These are phyloP conservation scores for Amblyraja radiata DNA, from an alignment of 2,797 vertebrate species.

Conservation along the genomic window DNA sequence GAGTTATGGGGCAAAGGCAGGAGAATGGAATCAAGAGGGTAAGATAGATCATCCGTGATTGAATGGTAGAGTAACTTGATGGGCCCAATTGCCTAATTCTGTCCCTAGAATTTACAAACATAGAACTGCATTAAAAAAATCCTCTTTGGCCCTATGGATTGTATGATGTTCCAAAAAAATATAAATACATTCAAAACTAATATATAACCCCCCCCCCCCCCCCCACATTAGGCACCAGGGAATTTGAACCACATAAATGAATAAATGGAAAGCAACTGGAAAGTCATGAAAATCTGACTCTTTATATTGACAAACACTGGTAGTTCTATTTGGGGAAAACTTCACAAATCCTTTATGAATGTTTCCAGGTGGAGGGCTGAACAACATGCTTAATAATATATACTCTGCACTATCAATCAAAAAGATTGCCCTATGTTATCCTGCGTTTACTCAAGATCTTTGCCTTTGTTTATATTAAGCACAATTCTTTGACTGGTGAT, in stretches of 20 bases:
- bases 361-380: background rate
- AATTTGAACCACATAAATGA: background rate
- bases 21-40: no score
- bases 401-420: background rate
- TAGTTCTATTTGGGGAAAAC: background rate
- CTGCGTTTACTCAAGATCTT: background rate
- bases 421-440: background rate
- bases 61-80: no score
- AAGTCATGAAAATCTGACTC: background rate
- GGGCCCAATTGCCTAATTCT: no score
- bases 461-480: background rate
- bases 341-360: background rate
- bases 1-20: no score
- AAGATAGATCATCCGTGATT: no score
- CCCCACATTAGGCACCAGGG: background rate
- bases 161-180: background rate
- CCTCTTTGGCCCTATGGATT: background rate
- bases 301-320: background rate
- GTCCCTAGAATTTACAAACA: no score
- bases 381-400: background rate
- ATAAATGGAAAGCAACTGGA: background rate
- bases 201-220: background rate
- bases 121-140: background rate
- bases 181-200: background rate
- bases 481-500: background rate